phyloP scores from a whole-genome alignment of 2,113 vertebrate genomes.

The Ranitomeya variabilis region DNA sequence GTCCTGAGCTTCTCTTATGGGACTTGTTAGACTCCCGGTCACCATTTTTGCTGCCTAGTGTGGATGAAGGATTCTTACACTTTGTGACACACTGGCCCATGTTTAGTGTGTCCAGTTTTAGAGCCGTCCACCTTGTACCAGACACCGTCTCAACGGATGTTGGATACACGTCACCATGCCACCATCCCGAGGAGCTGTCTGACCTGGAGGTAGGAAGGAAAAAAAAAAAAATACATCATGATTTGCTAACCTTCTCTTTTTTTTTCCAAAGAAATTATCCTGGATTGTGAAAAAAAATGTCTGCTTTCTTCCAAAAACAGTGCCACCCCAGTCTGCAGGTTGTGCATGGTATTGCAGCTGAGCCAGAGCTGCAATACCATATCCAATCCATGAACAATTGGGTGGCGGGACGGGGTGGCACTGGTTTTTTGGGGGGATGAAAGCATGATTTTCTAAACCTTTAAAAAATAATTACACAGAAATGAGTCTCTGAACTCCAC shows the following conservation, averaged over 20 bases:
- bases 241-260: too few species aligned
- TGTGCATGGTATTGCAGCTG: too few species aligned
- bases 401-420: too few species aligned
- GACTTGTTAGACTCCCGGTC: constrained; percentile 91
- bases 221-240: constrained; percentile 7
- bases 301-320: too few species aligned
- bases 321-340: too few species aligned
- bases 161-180: constrained; percentile 87
- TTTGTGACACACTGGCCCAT: constrained; percentile 99
- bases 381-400: too few species aligned
- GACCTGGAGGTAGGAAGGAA: constrained; percentile 64
- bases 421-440: too few species aligned
- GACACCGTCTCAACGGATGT: constrained; percentile 78
- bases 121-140: constrained; percentile 72
- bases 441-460: too few species aligned
- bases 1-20: constrained; percentile 82
- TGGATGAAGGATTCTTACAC: constrained; percentile 98
- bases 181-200: constrained; percentile 74
- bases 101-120: constrained; percentile 74
- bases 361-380: too few species aligned
- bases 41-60: constrained; percentile 97
- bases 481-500: not conserved
- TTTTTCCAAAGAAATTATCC: too few species aligned
- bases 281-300: too few species aligned
- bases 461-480: not conserved